A percentile compares a stretch with the other conserved stretches of the same genome.
Conservation (phyloP, 2,797 vertebrate genomes). For the Tamandua tetradactyla region DNA sequence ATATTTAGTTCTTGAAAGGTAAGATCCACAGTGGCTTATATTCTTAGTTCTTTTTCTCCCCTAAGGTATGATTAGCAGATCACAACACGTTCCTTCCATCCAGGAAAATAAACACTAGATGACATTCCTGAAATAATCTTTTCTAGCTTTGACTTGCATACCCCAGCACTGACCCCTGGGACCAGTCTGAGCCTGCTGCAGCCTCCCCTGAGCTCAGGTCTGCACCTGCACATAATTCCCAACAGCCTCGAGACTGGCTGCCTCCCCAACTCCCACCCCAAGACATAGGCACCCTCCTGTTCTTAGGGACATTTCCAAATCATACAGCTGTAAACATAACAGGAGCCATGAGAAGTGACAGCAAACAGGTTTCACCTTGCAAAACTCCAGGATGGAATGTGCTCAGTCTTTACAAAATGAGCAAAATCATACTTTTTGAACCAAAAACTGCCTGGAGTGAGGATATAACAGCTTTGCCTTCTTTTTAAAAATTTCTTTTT, state of each 20-base stretch:
- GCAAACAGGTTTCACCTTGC: conserved; percentile 54
- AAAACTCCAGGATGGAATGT: background rate
- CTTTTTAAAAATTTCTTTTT: background rate
- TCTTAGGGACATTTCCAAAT: background rate
- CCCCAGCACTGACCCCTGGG: too few species aligned
- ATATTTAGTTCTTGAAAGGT: background rate
- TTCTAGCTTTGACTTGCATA: background rate
- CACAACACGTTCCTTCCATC: fast-evolving
- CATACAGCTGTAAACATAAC: fast-evolving
- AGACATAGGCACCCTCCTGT: background rate
- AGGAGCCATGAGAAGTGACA: background rate
- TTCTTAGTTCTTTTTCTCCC: background rate
- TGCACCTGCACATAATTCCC: background rate
- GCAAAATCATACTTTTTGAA: background rate
- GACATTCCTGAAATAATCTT: background rate
- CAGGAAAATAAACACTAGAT: fast-evolving
- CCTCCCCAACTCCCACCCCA: background rate
- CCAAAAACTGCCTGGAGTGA: background rate
- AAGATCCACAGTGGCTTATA: fast-evolving
- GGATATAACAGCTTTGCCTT: conserved; percentile 9
- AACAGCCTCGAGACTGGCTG: fast-evolving
- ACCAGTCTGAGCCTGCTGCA: fast-evolving
- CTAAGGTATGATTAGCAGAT: background rate
- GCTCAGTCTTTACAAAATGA: background rate
- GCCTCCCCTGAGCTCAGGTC: background rate